phyloP scores from a whole-genome alignment of 2,888 invertebrate genomes.

The Cacoxenus indagator region DNA sequence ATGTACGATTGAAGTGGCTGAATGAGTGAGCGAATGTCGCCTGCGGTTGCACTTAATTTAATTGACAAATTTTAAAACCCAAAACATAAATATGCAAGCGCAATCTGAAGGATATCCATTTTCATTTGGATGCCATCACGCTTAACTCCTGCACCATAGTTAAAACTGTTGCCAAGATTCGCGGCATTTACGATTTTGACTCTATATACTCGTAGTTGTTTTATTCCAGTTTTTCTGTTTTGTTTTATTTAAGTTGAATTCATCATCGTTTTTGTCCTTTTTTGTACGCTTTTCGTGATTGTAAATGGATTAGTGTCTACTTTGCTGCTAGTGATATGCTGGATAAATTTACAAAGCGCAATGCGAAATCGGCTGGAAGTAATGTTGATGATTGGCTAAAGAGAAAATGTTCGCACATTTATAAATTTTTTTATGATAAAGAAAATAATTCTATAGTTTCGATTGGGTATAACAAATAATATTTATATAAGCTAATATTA shows the following conservation, averaged over 20 bases:
- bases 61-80: slow-evolving; percentile 68
- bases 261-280: neutral
- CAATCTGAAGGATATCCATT: neutral
- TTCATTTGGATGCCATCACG: slow-evolving; percentile 2
- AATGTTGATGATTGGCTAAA: neutral
- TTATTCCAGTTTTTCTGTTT: neutral
- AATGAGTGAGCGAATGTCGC: slow-evolving; percentile 51
- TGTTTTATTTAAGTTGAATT: neutral
- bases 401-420: no score
- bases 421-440: no score
- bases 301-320: slow-evolving; percentile 66
- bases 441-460: no score
- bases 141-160: neutral
- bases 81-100: slow-evolving; percentile 14
- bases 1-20: neutral
- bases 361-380: slow-evolving; percentile 10
- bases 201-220: neutral
- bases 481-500: no score
- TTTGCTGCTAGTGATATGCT: slow-evolving; percentile 41
- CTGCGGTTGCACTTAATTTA: slow-evolving; percentile 71
- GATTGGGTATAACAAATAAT: no score
- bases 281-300: slow-evolving; percentile 29
- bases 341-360: neutral
- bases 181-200: neutral
- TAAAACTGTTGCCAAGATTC: neutral